Conservation (phyloP, 1,140 invertebrate genomes). For the Aphelinus atriplicis region DNA sequence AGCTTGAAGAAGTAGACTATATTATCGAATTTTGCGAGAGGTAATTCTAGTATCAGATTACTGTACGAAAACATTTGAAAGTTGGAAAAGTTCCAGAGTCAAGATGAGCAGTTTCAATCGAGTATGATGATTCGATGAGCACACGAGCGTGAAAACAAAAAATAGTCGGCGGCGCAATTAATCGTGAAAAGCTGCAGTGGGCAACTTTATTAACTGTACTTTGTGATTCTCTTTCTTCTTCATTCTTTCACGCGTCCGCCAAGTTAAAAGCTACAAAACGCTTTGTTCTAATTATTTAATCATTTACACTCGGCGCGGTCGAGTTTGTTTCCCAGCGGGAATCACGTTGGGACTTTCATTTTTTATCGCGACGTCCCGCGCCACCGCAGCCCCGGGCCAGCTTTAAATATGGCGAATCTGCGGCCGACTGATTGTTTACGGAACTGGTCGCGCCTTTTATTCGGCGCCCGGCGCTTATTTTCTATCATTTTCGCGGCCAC, state of each 20-base stretch:
- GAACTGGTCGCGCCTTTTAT: constrained; percentile 38
- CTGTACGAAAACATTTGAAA: no score
- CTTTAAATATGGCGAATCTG: constrained; percentile 29
- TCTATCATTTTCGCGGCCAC: not conserved
- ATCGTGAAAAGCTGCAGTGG: no score
- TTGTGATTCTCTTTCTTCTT: constrained; percentile 24
- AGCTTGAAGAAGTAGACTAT: no score
- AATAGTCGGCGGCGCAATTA: no score
- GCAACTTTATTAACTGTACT: not conserved
- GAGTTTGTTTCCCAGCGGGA: constrained; percentile 50
- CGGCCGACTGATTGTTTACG: constrained; percentile 53
- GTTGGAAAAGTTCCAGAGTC: no score
- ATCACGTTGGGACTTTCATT: constrained; percentile 50
- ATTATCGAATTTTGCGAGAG: no score
- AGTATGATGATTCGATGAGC: no score
- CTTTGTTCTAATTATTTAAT: constrained; percentile 55
- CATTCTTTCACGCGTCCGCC: constrained; percentile 4
- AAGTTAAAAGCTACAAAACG: not conserved
- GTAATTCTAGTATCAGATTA: no score
- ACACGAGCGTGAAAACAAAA: no score
- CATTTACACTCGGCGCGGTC: constrained; percentile 52
- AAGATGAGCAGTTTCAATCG: no score
- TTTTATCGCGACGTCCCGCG: constrained; percentile 49
- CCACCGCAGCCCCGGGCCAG: constrained; percentile 38
- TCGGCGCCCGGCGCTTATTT: not conserved